Conservation (phyloP, 2,888 invertebrate genomes). For the Choreutis nemorana region DNA sequence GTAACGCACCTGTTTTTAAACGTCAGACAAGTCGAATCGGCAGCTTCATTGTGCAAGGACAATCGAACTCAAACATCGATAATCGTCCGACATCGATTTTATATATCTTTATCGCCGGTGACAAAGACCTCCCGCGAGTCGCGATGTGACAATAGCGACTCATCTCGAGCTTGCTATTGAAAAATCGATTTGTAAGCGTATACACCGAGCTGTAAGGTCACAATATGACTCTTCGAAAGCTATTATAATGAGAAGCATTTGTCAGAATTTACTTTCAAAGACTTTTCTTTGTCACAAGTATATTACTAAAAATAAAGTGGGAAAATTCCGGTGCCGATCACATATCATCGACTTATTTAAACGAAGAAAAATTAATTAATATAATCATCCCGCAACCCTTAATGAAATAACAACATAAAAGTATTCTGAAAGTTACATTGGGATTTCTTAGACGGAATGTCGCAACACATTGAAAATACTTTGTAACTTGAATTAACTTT, state of each 20-base stretch:
- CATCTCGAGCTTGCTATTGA: too few relatives aligned
- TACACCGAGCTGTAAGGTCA: slow-evolving; percentile 13
- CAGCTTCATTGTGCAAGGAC: slow-evolving; percentile 39
- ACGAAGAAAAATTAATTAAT: too few relatives aligned
- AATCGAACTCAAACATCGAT: slow-evolving; percentile 52
- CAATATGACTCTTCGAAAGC: too few relatives aligned
- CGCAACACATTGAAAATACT: slow-evolving; percentile 21
- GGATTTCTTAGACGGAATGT: slow-evolving; percentile 13
- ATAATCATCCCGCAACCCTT: too few relatives aligned
- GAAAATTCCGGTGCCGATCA: too few relatives aligned
- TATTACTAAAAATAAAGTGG: too few relatives aligned
- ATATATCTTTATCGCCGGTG: slow-evolving; percentile 30
- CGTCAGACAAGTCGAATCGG: slow-evolving; percentile 34
- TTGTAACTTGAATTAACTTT: slow-evolving; percentile 16
- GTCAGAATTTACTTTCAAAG: too few relatives aligned
- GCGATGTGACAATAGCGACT: slow-evolving; percentile 23
- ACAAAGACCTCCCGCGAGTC: slow-evolving; percentile 46
- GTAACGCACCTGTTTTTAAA: slow-evolving; percentile 53
- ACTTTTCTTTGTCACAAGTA: too few relatives aligned
- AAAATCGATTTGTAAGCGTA: slow-evolving; percentile 15
- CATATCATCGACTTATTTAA: too few relatives aligned
- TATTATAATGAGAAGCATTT: too few relatives aligned
- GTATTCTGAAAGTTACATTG: slow-evolving; percentile 11
- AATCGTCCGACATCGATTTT: slow-evolving; percentile 43
- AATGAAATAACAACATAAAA: too few relatives aligned